These are phyloP conservation scores for Pimpla rufipes DNA, from an alignment of 2,888 invertebrate species.

Conservation along the genomic window DNA sequence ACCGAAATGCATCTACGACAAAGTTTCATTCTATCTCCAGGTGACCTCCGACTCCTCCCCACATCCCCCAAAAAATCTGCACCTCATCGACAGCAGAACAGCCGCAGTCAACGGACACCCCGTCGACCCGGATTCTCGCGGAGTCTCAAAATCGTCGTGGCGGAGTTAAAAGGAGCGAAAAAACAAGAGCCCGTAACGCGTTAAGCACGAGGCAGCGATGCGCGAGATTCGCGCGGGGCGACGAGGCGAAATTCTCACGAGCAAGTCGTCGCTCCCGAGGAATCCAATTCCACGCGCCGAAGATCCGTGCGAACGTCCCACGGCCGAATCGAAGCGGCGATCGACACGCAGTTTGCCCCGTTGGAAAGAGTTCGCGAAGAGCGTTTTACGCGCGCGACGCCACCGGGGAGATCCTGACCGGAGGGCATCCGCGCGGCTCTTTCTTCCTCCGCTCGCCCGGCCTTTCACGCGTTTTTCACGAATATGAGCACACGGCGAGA, in stretches of 20 bases:
- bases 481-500: constrained; percentile 1
- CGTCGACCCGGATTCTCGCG: too few species aligned
- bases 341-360: not conserved
- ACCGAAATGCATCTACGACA: too few species aligned
- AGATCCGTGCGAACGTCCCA: not conserved
- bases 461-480: constrained; percentile 66
- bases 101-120: too few species aligned
- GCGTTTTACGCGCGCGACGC: constrained; percentile 18
- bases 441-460: constrained; percentile 15
- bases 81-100: too few species aligned
- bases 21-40: too few species aligned
- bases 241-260: constrained; percentile 1
- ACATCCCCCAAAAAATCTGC: too few species aligned
- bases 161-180: too few species aligned
- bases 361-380: not conserved
- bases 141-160: too few species aligned
- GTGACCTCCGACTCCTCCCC: too few species aligned
- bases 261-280: not conserved
- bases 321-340: not conserved
- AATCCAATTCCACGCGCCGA: not conserved
- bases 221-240: not conserved
- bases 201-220: too few species aligned
- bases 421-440: constrained; percentile 7
- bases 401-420: constrained; percentile 27
- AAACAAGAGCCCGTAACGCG: too few species aligned